These are phyloP conservation scores for Tamandua tetradactyla DNA, from an alignment of 2,797 vertebrate species.

Conservation along the genomic window DNA sequence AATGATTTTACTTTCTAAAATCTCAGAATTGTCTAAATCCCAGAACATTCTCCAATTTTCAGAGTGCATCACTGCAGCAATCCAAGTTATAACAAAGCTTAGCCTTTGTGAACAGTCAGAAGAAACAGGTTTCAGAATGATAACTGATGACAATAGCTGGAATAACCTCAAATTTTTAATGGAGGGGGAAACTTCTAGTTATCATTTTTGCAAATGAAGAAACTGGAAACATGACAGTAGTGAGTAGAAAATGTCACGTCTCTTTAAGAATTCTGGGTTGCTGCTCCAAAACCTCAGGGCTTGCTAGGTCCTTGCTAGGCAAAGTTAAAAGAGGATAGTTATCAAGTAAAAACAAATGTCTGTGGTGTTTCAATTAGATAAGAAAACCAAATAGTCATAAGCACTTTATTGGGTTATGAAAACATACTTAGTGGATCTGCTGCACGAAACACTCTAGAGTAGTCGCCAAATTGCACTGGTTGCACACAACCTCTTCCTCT, in stretches of 20 bases:
- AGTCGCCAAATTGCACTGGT: background rate
- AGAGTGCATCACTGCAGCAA: background rate
- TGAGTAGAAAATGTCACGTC: background rate
- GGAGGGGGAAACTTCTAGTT: slow-evolving; percentile 55
- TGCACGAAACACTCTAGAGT: background rate
- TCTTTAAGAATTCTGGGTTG: background rate
- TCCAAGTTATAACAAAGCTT: slow-evolving; percentile 54
- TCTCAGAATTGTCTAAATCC: slow-evolving; percentile 22
- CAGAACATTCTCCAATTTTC: slow-evolving; percentile 29
- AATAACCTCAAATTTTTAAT: slow-evolving; percentile 42
- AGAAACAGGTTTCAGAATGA: slow-evolving; percentile 47
- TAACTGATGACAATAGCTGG: slow-evolving; percentile 17
- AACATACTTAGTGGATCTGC: background rate
- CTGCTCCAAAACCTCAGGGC: background rate
- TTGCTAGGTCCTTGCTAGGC: background rate
- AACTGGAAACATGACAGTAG: background rate
- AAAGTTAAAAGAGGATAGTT: background rate
- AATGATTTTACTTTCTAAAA: slow-evolving; percentile 36
- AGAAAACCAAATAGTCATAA: background rate
- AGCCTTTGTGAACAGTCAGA: slow-evolving; percentile 10
- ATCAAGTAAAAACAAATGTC: background rate
- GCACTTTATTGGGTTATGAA: slow-evolving; percentile 22
- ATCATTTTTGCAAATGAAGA: slow-evolving; percentile 32
- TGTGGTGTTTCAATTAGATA: background rate
- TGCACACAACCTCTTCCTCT: background rate